phyloP scores from a whole-genome alignment of 1,140 invertebrate genomes.

The Ceratitis capitata region DNA sequence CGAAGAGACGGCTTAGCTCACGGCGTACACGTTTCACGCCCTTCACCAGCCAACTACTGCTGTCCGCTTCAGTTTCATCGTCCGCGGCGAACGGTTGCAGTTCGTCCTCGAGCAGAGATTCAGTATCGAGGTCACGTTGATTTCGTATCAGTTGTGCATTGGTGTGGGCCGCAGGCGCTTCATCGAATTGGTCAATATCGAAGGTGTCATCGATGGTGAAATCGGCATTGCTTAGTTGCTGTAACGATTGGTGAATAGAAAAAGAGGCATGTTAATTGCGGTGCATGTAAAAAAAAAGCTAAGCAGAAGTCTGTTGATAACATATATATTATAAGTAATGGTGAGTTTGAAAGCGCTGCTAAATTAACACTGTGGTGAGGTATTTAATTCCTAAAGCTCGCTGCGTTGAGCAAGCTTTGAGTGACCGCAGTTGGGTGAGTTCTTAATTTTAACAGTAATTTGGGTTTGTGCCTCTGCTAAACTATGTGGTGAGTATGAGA shows the following conservation, averaged over 20 bases:
- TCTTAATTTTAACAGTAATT: neutral
- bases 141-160: neutral
- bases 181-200: conserved; percentile 48
- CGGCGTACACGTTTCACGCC: conserved; percentile 56
- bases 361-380: neutral
- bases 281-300: neutral
- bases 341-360: neutral
- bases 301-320: neutral
- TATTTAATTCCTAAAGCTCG: neutral
- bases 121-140: conserved; percentile 31
- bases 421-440: neutral
- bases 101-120: conserved; percentile 43
- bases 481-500: neutral
- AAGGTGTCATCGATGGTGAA: conserved; percentile 47
- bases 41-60: conserved; percentile 50
- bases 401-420: neutral
- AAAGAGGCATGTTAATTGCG: neutral
- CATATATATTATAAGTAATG: neutral
- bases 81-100: conserved; percentile 11
- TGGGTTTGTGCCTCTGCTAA: neutral
- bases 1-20: conserved; percentile 53
- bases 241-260: conserved; percentile 21
- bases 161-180: conserved; percentile 41
- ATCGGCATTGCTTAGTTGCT: conserved; percentile 51
- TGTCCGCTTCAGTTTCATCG: conserved; percentile 13